Percentiles rank a stretch among this genome's conserved stretches.
phyloP scores from a whole-genome alignment of 2,797 vertebrate species.

The Rhodeus uyekii region DNA sequence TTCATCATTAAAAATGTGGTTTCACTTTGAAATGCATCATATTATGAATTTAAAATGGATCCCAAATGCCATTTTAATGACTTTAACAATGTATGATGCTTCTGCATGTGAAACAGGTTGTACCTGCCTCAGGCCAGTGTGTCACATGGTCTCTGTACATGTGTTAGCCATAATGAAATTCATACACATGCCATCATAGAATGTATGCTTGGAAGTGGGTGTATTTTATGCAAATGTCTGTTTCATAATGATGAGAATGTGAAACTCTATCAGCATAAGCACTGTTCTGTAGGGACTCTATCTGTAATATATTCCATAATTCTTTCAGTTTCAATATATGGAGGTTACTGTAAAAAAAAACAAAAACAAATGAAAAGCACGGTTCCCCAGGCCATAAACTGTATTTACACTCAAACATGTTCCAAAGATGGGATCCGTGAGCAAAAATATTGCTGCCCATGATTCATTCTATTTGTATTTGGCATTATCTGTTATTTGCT shows the following conservation, averaged over 20 bases:
- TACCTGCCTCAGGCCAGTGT: not conserved
- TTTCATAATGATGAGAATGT: slow-evolving; percentile 36
- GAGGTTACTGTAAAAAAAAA: not conserved
- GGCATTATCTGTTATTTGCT: slow-evolving; percentile 24
- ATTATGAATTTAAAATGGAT: not conserved
- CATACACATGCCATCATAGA: not conserved
- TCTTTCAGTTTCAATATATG: not conserved
- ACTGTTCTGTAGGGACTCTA: slow-evolving; percentile 9
- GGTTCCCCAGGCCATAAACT: slow-evolving; percentile 18
- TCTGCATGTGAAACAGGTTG: not conserved
- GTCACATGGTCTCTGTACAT: slow-evolving; percentile 6
- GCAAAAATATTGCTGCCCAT: not conserved
- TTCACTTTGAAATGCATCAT: not conserved
- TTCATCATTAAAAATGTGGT: not conserved
- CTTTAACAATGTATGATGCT: not conserved
- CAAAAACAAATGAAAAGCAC: not conserved
- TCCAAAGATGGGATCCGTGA: not conserved
- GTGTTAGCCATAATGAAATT: not conserved
- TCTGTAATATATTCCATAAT: slow-evolving; percentile 11
- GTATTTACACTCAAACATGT: slow-evolving; percentile 6
- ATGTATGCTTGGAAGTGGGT: slow-evolving; percentile 1
- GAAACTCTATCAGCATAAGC: slow-evolving; percentile 9
- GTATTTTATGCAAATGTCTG: slow-evolving; percentile 40
- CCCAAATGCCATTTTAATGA: not conserved
- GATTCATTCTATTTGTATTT: slow-evolving; percentile 1